Percentiles rank a stretch among this genome's conserved stretches.
Evolutionary conservation across 2,113 vertebrate species (phyloP).

Genomic region (Istiophorus platypterus): DNA sequence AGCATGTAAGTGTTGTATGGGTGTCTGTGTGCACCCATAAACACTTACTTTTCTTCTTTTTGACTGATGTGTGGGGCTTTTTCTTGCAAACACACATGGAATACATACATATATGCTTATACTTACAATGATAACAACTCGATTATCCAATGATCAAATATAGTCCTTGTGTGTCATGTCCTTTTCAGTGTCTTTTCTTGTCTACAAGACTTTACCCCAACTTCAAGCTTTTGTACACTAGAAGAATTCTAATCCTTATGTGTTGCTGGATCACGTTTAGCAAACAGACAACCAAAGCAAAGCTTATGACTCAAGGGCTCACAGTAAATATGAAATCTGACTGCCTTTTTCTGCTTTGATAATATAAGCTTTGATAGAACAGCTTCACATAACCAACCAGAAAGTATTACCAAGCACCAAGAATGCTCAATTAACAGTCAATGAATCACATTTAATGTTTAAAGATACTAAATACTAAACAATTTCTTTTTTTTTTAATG

Average conservation of each 20-base stretch:
- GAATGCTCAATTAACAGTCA: neutral
- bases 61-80: neutral
- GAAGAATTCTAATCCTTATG: conserved; percentile 55
- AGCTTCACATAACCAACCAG: conserved; percentile 49
- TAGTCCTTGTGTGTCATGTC: conserved; percentile 46
- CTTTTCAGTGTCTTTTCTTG: conserved; percentile 58
- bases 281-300: conserved; percentile 63
- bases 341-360: conserved; percentile 51
- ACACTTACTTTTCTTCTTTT: neutral
- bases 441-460: conserved; percentile 8
- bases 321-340: conserved; percentile 62
- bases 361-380: conserved; percentile 41
- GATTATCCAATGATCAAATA: conserved; percentile 56
- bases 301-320: conserved; percentile 61
- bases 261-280: conserved; percentile 63
- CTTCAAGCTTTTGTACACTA: conserved; percentile 42
- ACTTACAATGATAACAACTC: conserved; percentile 34
- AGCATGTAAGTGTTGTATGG: conserved; percentile 7
- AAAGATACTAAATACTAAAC: neutral
- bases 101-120: conserved; percentile 13
- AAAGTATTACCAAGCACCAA: neutral
- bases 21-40: neutral
- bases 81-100: neutral
- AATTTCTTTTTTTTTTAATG: neutral
- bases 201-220: conserved; percentile 58